These are phyloP conservation scores for Ciona savignyi DNA, from an alignment of 23 tunicate species.

Conservation along the genomic window DNA sequence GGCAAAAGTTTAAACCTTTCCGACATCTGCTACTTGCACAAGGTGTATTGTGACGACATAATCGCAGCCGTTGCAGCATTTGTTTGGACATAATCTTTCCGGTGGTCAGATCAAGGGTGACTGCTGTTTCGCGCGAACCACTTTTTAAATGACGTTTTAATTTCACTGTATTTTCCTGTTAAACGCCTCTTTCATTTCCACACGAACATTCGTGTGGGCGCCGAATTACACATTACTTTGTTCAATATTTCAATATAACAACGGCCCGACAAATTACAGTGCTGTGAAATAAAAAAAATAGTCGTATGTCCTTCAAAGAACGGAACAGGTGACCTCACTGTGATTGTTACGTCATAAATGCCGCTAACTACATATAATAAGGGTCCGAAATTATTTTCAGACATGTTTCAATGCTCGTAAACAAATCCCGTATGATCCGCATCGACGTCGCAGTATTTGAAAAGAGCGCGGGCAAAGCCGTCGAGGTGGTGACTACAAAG, in stretches of 20 bases:
- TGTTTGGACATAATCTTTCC: background rate
- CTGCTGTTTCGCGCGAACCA: background rate
- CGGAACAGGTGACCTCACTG: background rate
- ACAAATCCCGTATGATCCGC: background rate
- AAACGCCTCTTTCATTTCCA: too few species aligned
- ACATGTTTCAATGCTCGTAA: background rate
- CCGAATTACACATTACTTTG: background rate
- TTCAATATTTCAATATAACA: too few species aligned
- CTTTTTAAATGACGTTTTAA: too few species aligned
- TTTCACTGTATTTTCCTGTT: too few species aligned
- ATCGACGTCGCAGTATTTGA: background rate
- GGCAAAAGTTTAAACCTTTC: conserved; percentile 2
- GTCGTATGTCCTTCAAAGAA: background rate
- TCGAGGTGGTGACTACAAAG: background rate
- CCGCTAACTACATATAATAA: background rate
- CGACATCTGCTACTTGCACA: conserved; percentile 13
- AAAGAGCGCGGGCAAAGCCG: background rate
- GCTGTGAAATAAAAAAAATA: background rate
- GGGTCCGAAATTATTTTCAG: background rate
- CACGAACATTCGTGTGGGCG: background rate
- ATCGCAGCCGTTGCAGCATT: background rate
- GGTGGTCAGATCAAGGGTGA: background rate
- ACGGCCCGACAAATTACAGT: background rate
- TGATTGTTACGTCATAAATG: background rate
- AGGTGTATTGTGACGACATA: conserved; percentile 4